Base-by-base conservation (phyloP, 2,113 vertebrate species). In the Stictonetta naevosa region DNA sequence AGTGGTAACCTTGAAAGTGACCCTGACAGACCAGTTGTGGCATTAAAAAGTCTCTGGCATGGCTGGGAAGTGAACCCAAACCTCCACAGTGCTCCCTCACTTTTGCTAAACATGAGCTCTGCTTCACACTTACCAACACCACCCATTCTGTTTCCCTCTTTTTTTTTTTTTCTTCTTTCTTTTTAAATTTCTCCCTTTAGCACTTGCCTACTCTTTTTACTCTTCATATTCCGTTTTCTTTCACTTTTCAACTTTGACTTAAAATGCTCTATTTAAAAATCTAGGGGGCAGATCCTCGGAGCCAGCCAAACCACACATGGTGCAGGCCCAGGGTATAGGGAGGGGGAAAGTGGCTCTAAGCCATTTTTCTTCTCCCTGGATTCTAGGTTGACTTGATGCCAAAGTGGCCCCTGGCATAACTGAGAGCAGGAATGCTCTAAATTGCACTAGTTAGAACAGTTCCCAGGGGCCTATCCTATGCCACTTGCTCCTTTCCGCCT, bases 381-480 rank as follows among this genome's bases (percentile, higher is more conserved):
- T 97, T 95, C 93, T 91, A 84, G 88, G 92, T 94, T 97, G 95
- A 97, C 94, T 89, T 94, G 77, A 92, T 97, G 95, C 95, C 96
- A 96, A 96, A 96, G 93, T 95, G 95, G 95, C 95, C 88, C 93
- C 93, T 96, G 95, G 95, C 93, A 96, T 94, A 96, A 96, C 95
- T 94, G 91, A 94, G 92, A 92, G 95, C 73, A 93, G 95, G 95
- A 95, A 95, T 95, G 88, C 85, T 96, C 95, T 96, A 96, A 96
- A 96, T 96, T 95, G 94, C 86, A 62, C 93, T 96, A 96, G 95
- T 95, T 96, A 96, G 95, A 96, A 96, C 86, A 86, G 92, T 95
- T 95, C 95, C 93, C 95, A 88, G 78, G 95, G 95, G 95, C 95
- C 93, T 96, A 96, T 95, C 93, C 92, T 95, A 92, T 97, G 96